phyloP scores from a whole-genome alignment of 2,888 invertebrate species.

The Asteroscopus sphinx region DNA sequence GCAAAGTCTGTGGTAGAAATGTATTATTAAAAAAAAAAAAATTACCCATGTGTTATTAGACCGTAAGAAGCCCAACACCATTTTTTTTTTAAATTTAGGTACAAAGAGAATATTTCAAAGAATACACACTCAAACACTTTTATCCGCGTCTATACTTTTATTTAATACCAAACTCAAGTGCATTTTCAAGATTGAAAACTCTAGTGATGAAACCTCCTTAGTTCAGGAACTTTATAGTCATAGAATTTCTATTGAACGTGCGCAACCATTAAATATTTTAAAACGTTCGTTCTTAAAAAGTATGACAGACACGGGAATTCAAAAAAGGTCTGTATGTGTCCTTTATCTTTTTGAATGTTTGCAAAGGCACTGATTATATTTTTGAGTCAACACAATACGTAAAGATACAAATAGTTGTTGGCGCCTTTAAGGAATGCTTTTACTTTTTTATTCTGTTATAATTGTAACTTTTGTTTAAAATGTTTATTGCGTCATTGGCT shows the following conservation, averaged over 20 bases:
- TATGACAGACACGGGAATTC: constrained; percentile 6
- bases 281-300: constrained; percentile 40
- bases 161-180: constrained; percentile 42
- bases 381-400: constrained; percentile 18
- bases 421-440: constrained; percentile 45
- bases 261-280: constrained; percentile 39
- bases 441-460: neutral
- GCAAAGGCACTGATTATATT: constrained; percentile 42
- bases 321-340: constrained; percentile 10
- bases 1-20: too few species aligned
- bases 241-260: constrained; percentile 38
- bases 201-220: constrained; percentile 32
- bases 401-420: constrained; percentile 31
- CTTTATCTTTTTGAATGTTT: constrained; percentile 46
- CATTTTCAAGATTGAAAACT: constrained; percentile 22
- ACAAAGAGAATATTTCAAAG: neutral
- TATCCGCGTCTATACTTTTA: constrained; percentile 23
- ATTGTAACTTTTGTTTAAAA: constrained; percentile 13
- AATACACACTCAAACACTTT: constrained; percentile 15
- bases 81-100: neutral
- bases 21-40: too few species aligned
- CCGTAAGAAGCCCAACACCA: neutral
- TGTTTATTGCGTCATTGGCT: constrained; percentile 6
- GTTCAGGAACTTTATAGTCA: constrained; percentile 50
- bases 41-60: constrained; percentile 1